Evolutionary conservation across 1,140 invertebrate genomes (phyloP).

Genomic region (Galendromus occidentalis): DNA sequence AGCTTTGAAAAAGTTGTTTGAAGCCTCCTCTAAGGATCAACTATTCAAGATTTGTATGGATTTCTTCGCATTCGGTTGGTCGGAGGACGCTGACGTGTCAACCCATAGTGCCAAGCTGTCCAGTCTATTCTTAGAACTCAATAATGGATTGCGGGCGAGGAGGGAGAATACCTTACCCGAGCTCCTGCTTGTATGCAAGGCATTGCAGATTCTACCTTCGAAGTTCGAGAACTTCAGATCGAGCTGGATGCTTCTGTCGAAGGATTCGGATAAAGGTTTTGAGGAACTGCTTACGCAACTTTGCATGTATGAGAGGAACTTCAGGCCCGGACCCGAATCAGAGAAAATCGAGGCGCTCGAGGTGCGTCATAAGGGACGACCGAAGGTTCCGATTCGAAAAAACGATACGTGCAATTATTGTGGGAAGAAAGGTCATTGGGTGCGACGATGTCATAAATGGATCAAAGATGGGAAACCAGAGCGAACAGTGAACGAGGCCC

Average conservation of each 20-base stretch:
- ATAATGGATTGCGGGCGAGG: conserved; percentile 6
- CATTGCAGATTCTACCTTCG: not conserved
- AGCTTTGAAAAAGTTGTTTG: conserved; percentile 2
- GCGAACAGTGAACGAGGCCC: no score
- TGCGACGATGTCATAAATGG: not conserved
- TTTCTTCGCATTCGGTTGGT: conserved; percentile 9
- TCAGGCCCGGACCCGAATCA: not conserved
- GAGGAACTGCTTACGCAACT: conserved; percentile 12
- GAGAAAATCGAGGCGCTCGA: not conserved
- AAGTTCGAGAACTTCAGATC: not conserved
- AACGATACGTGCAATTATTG: conserved; percentile 10
- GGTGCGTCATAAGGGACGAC: no score
- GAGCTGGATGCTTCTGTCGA: conserved; percentile 1
- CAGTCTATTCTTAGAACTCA: conserved; percentile 9
- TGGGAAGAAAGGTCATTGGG: conserved; percentile 8
- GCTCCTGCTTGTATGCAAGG: conserved; percentile 8
- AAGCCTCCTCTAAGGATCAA: conserved; percentile 10
- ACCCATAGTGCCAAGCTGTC: not conserved
- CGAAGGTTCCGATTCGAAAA: not conserved
- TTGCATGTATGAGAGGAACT: conserved; percentile 10
- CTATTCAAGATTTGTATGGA: conserved; percentile 11
- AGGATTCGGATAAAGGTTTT: conserved; percentile 9
- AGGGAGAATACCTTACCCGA: not conserved
- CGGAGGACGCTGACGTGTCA: not conserved
- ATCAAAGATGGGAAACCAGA: conserved; percentile 1